phyloP scores from a whole-genome alignment of 2,797 vertebrate species.

The Oreochromis mossambicus region DNA sequence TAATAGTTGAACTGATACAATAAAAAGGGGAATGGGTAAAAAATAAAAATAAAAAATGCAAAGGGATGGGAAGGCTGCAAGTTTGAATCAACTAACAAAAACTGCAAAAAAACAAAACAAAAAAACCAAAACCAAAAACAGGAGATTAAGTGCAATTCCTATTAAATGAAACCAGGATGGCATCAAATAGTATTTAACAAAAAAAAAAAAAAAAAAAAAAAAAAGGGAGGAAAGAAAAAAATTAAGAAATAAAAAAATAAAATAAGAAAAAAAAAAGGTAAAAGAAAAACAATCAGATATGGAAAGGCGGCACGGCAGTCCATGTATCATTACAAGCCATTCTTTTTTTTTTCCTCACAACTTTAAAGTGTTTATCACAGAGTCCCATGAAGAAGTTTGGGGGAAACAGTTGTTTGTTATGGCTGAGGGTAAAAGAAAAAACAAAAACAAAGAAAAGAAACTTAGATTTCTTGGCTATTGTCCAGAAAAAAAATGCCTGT shows the following conservation, averaged over 20 bases:
- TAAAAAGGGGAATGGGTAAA: slow-evolving; percentile 18
- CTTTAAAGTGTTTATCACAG: slow-evolving; percentile 32
- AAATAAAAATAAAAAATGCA: neutral
- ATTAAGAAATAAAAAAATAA: neutral
- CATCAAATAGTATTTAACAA: slow-evolving; percentile 32
- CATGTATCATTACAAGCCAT: slow-evolving; percentile 42
- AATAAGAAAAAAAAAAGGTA: neutral
- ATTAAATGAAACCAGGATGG: slow-evolving; percentile 64
- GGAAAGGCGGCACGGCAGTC: slow-evolving; percentile 58
- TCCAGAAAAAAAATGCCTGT: slow-evolving; percentile 46
- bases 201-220: neutral
- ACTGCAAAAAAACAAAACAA: slow-evolving; percentile 31
- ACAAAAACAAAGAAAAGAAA: neutral
- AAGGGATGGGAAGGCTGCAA: slow-evolving; percentile 22
- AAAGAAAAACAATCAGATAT: slow-evolving; percentile 65
- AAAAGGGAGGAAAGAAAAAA: neutral
- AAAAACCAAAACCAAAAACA: neutral
- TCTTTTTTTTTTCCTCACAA: slow-evolving; percentile 9
- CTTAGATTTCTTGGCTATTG: slow-evolving; percentile 25
- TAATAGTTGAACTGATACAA: slow-evolving; percentile 50
- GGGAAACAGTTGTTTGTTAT: neutral
- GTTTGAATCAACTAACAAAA: slow-evolving; percentile 62
- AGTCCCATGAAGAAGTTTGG: slow-evolving; percentile 27
- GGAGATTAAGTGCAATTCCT: slow-evolving; percentile 65
- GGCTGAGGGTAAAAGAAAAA: neutral